Conservation (phyloP, 2,113 vertebrate genomes). For the Nesoenas mayeri region DNA sequence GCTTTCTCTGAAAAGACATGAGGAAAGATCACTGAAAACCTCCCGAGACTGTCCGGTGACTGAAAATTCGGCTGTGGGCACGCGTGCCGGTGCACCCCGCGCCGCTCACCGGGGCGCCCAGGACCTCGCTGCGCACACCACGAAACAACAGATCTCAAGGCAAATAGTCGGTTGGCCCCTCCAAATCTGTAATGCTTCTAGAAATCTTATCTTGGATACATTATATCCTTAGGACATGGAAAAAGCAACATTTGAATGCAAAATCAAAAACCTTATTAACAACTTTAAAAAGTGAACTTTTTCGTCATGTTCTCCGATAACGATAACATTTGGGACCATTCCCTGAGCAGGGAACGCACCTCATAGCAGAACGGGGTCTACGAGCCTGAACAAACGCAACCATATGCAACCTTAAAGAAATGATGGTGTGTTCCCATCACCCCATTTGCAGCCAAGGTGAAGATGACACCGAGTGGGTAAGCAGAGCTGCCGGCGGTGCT, state of each 20-base stretch:
- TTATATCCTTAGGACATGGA: neutral
- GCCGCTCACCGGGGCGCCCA: neutral
- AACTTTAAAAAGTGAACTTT: neutral
- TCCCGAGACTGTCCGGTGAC: neutral
- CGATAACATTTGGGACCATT: neutral
- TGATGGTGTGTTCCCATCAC: neutral
- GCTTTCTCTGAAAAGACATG: constrained; percentile 89
- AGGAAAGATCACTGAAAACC: constrained; percentile 36
- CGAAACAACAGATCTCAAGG: neutral
- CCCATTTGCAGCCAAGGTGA: neutral
- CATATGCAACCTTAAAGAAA: neutral
- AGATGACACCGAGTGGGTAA: neutral
- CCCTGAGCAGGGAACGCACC: neutral
- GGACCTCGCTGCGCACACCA: neutral
- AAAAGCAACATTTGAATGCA: neutral
- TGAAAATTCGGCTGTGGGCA: neutral
- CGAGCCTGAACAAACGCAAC: neutral
- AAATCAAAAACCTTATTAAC: neutral
- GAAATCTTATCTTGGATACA: neutral
- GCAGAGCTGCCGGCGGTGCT: rapidly evolving
- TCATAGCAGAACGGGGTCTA: neutral
- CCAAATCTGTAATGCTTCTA: neutral
- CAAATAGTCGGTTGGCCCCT: neutral
- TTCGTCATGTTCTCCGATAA: neutral
- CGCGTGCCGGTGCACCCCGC: neutral